Evolutionary conservation across 2,888 invertebrate genomes (phyloP), one percentile per base, ranked within the genome.

Genomic region (Steinernema carpocapsae): DNA sequence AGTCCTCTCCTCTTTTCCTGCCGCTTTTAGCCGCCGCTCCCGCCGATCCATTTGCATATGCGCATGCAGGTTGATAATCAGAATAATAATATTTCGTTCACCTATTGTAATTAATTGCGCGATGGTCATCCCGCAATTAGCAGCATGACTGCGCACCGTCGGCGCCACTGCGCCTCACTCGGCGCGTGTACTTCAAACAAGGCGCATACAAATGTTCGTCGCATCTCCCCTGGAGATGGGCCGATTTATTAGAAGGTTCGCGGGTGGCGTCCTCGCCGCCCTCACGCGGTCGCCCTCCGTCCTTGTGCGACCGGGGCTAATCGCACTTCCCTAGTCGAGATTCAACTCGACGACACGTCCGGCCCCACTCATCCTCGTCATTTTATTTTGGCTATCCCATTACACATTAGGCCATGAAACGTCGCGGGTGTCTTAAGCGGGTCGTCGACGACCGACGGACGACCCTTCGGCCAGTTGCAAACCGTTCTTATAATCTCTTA

Each of bases 61-160:
- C 7, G 32, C 64, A 64, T 37, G 64, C 32, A 22, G 26, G 77
- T 32, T 70, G 19, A n/a, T 70, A 19, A 37, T 70, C 37, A 10
- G 17, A 43, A 71, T 71, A 26, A 71, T 45, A 45, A 26, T 43
- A 71, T 46, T 43, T 43, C 26, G 24, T 71, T 14, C 71, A 71
- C 64, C 64, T 64, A 64, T 64, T 64, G 64, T 64, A 64, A 64
- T 64, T 64, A 64, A 37, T 64, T 64, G 64, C 64, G 64, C 64
- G 64, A 64, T 64, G 64, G 64, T 64, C 64, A 64, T 64, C 29
- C 64, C 19, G 64, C 64, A 64, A 64, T 64, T 64, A 64, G 32
- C 64, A 26, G 64, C 64, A 29, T 64, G 64, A 64, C 64, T 64
- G 64, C 64, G 26, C 64, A 64, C 64, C 64, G 64, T 29, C 64